Evolutionary conservation across 2,888 invertebrate species (phyloP), one percentile per base, ranked within the genome.

Genomic region (Drosophila histrio): DNA sequence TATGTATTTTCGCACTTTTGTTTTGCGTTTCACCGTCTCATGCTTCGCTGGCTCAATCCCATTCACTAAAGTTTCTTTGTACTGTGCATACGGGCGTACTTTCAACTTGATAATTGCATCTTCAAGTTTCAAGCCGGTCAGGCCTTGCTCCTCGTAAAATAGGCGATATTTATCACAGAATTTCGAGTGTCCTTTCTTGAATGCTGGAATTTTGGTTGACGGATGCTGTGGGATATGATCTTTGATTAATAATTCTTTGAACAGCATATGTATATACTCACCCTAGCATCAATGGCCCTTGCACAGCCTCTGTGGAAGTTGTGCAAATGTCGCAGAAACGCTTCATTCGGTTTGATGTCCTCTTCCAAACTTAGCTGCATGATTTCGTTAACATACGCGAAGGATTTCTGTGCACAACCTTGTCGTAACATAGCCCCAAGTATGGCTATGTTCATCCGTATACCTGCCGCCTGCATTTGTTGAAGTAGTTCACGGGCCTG

Each of bases 391-490:
- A 97, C 92, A 90, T 96, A 97, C 0, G 91, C 89, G 90, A 96
- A 96, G 58, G 95, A 92, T 60, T 89, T 92, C 19, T 92, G 91
- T 3, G 90, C 89, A 76, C 94, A 94, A 2, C 95, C 97, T 82
- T 95, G 94, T 11, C 92, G 92, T 26, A 97, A 77, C 91, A 98
- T 93, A 21, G 95, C 94, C 11, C 96, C 96, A 47, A 97, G 91
- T 69, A 98, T 96, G 91, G 95, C 94, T 52, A 94, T 92, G 89
- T 97, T 97, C 38, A 95, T 91, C 82, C 96, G 93, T 52, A 95
- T 93, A 61, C 94, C 93, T 65, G 94, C 93, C 44, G 93, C 92
- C 57, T 94, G 92, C 95, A 98, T 96, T 89, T 96, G 94, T 30
- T 92, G 90, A 0, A 98, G 87, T 7, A 98, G 92, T 75, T 94